A percentile compares a stretch with the other conserved stretches of the same genome.
Conservation (phyloP, 2,797 vertebrate species). For the Psittacula derbiana region DNA sequence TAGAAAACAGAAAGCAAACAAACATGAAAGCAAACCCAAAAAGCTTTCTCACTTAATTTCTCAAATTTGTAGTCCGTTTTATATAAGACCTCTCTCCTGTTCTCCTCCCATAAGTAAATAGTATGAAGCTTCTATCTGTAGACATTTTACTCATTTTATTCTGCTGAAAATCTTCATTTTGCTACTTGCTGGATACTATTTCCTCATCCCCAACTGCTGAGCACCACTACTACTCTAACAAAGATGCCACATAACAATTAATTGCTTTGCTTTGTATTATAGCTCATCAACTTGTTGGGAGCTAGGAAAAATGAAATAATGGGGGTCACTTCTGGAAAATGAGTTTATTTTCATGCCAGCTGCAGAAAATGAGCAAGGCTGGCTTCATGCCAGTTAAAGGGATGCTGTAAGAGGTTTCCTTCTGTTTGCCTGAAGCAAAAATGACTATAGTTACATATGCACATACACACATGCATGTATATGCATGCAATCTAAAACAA, state of each 20-base stretch:
- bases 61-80: not conserved
- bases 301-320: constrained; percentile 77
- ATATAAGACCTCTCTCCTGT: not conserved
- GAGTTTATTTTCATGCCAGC: constrained; percentile 78
- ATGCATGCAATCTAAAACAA: not conserved
- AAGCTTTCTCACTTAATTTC: not conserved
- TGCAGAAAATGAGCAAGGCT: constrained; percentile 75
- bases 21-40: not conserved
- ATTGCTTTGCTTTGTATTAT: constrained; percentile 74
- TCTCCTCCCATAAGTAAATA: not conserved
- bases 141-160: constrained; percentile 12
- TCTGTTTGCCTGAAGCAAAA: constrained; percentile 55
- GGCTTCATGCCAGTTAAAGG: constrained; percentile 70
- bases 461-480: not conserved
- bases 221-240: constrained; percentile 57
- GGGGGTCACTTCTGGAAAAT: constrained; percentile 78
- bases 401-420: constrained; percentile 43
- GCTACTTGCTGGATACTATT: constrained; percentile 24
- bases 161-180: constrained; percentile 47
- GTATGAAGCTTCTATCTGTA: not conserved
- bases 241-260: constrained; percentile 69
- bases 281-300: constrained; percentile 73
- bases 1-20: not conserved
- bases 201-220: constrained; percentile 59
- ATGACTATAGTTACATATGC: not conserved